These are phyloP conservation scores for Andrena praecox DNA, from an alignment of 2,888 invertebrate species.

Conservation along the genomic window DNA sequence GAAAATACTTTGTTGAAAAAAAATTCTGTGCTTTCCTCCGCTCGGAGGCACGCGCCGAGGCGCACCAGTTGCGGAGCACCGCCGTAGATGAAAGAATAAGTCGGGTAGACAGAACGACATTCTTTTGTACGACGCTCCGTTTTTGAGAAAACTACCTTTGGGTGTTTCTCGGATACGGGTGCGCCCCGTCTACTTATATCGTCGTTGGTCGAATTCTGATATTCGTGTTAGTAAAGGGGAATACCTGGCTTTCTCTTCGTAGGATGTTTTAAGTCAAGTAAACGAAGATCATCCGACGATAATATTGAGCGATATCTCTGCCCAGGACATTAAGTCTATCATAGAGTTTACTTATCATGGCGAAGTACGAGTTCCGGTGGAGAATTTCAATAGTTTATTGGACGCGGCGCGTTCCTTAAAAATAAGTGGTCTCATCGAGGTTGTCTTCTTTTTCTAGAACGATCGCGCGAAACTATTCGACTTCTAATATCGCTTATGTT, in stretches of 20 bases:
- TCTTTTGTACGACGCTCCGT: too few species aligned
- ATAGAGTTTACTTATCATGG: conserved; percentile 84
- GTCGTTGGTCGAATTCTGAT: too few species aligned
- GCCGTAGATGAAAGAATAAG: too few species aligned
- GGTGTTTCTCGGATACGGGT: too few species aligned
- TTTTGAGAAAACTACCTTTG: too few species aligned
- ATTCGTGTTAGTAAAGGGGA: too few species aligned
- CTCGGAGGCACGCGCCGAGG: too few species aligned
- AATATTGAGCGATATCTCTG: conserved; percentile 83
- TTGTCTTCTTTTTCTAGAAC: conserved; percentile 60
- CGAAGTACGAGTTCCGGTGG: conserved; percentile 82
- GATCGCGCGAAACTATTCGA: not conserved
- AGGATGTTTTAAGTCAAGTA: conserved; percentile 82
- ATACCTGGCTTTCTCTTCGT: conserved; percentile 41
- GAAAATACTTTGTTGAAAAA: too few species aligned
- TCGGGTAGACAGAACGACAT: too few species aligned
- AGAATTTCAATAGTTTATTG: conserved; percentile 81
- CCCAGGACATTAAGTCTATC: conserved; percentile 81
- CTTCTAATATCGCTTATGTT: not conserved
- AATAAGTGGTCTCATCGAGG: conserved; percentile 83
- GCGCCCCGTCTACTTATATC: too few species aligned
- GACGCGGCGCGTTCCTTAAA: conserved; percentile 83
- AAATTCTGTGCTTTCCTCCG: too few species aligned
- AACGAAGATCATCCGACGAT: conserved; percentile 82
- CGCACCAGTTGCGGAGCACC: too few species aligned